These are phyloP conservation scores for Mesorhabditis sp. DNA, from an alignment of 2,888 invertebrate genomes.

Conservation along the genomic window DNA sequence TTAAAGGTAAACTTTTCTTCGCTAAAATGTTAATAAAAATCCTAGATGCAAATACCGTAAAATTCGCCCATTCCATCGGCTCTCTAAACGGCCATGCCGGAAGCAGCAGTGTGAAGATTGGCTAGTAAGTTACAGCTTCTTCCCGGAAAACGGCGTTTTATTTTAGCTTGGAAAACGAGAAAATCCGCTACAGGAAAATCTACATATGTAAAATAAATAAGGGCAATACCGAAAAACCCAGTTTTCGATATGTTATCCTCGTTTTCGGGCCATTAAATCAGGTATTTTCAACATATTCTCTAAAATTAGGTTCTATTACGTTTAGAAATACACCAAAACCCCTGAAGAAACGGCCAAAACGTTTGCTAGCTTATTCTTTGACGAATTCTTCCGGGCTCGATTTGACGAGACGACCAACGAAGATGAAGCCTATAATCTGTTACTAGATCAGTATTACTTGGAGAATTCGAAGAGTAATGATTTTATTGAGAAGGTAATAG, in stretches of 20 bases:
- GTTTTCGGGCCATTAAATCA: neutral
- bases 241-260: neutral
- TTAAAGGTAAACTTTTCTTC: too few relatives aligned
- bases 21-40: too few relatives aligned
- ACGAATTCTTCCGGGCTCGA: constrained; percentile 58
- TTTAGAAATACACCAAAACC: constrained; percentile 62
- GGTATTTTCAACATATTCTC: neutral
- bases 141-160: too few relatives aligned
- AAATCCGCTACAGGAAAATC: too few relatives aligned
- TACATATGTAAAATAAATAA: too few relatives aligned
- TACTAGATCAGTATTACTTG: neutral
- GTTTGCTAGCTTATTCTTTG: constrained; percentile 61
- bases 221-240: neutral
- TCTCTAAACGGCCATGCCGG: too few relatives aligned
- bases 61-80: too few relatives aligned
- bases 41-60: too few relatives aligned
- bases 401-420: constrained; percentile 54
- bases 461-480: neutral
- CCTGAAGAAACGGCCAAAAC: constrained; percentile 62
- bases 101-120: too few relatives aligned
- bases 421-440: constrained; percentile 26
- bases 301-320: neutral
- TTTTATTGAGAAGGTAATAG: too few relatives aligned
- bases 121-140: too few relatives aligned
- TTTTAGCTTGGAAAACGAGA: too few relatives aligned